Percentiles rank a stretch among this genome's conserved stretches.
Evolutionary conservation across 2,797 vertebrate species (phyloP).

Genomic region (Ptychobarbus kaznakovi): DNA sequence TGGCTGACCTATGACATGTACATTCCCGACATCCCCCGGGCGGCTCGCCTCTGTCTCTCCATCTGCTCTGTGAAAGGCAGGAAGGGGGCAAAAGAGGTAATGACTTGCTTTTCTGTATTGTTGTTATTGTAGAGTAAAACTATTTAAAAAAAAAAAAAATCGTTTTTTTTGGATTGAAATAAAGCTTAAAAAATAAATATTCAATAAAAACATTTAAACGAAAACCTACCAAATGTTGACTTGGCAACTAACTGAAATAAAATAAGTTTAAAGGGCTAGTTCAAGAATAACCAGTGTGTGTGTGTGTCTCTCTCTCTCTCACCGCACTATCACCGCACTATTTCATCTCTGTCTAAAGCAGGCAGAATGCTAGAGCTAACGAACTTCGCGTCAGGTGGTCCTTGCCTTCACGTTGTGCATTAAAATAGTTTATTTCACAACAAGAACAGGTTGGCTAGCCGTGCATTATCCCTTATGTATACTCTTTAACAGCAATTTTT

Average conservation of each 20-base stretch:
- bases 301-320: too few species aligned
- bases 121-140: not conserved
- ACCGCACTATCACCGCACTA: too few species aligned
- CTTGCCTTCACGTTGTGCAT: too few species aligned
- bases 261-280: too few species aligned
- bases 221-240: not conserved
- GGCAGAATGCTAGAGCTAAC: too few species aligned
- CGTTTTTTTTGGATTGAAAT: not conserved
- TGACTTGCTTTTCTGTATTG: slow-evolving; percentile 15
- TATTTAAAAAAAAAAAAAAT: not conserved
- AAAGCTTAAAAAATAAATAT: not conserved
- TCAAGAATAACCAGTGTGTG: too few species aligned
- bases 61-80: slow-evolving; percentile 97
- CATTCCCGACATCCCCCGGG: slow-evolving; percentile 93
- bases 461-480: too few species aligned
- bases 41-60: slow-evolving; percentile 94
- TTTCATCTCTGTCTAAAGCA: too few species aligned
- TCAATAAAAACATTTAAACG: not conserved
- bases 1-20: slow-evolving; percentile 97
- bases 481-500: too few species aligned
- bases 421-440: too few species aligned
- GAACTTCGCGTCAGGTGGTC: too few species aligned
- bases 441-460: too few species aligned
- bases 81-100: slow-evolving; percentile 96
- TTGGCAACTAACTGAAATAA: not conserved